These are phyloP conservation scores for Hycleus cichorii DNA, from an alignment of 1,140 invertebrate species.

Conservation along the genomic window DNA sequence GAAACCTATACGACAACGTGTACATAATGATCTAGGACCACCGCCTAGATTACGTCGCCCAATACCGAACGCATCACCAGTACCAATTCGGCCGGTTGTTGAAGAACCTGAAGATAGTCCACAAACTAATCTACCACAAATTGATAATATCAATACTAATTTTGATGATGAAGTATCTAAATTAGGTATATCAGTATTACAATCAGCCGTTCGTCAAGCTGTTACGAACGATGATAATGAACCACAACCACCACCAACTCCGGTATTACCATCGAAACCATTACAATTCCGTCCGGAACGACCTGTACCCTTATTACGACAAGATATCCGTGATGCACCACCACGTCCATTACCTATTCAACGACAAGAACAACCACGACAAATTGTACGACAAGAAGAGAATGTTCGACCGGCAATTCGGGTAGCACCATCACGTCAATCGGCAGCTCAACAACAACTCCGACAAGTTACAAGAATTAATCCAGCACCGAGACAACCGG, in stretches of 20 bases:
- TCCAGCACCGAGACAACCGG: slow-evolving; percentile 5
- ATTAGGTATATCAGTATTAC: slow-evolving; percentile 23
- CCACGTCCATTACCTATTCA: slow-evolving; percentile 8
- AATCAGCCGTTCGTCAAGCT: slow-evolving; percentile 21
- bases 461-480: slow-evolving; percentile 16
- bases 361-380: slow-evolving; percentile 15
- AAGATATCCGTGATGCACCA: slow-evolving; percentile 8
- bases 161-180: slow-evolving; percentile 34
- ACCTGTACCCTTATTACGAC: slow-evolving; percentile 33
- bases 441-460: slow-evolving; percentile 18
- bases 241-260: slow-evolving; percentile 34
- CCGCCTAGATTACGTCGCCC: neutral
- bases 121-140: slow-evolving; percentile 6
- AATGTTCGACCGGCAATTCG: neutral
- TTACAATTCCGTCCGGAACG: slow-evolving; percentile 49
- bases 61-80: slow-evolving; percentile 21
- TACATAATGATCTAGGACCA: neutral
- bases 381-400: slow-evolving; percentile 6
- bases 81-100: slow-evolving; percentile 29
- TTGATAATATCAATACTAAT: slow-evolving; percentile 9
- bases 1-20: slow-evolving; percentile 15
- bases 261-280: slow-evolving; percentile 39
- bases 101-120: slow-evolving; percentile 33
- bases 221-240: slow-evolving; percentile 21
- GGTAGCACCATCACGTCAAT: slow-evolving; percentile 23